A percentile compares a stretch with the other conserved stretches of the same genome.
These are phyloP conservation scores for Leptinotarsa lineolata DNA, from an alignment of 1,140 invertebrate genomes.

Conservation along the genomic window DNA sequence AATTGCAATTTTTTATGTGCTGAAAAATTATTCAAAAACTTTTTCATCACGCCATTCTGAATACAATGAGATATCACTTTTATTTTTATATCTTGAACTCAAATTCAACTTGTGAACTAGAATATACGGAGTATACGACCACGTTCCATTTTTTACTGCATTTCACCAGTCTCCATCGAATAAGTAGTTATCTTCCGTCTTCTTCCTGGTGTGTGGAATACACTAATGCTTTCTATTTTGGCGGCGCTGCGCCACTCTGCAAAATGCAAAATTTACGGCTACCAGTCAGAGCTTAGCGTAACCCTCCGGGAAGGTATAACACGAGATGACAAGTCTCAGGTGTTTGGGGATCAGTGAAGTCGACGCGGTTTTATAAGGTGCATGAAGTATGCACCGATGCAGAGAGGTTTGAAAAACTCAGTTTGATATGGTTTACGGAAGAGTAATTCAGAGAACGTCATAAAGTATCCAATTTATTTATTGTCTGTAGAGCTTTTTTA, in stretches of 20 bases:
- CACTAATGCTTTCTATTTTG: conserved; percentile 21
- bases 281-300: conserved; percentile 24
- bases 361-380: not conserved
- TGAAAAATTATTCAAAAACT: no score
- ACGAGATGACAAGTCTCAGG: conserved; percentile 36
- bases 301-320: conserved; percentile 31
- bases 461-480: no score
- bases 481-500: no score
- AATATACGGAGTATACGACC: not conserved
- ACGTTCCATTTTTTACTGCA: not conserved
- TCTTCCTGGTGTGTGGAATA: not conserved
- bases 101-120: no score
- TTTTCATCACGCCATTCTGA: no score
- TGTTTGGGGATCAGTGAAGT: conserved; percentile 26
- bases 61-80: no score
- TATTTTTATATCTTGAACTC: no score
- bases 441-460: no score
- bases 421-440: no score
- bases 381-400: no score
- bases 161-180: not conserved
- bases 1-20: no score
- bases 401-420: no score
- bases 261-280: conserved; percentile 36
- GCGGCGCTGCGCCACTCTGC: conserved; percentile 25
- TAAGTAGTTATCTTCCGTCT: not conserved